Conservation (phyloP, 2,113 vertebrate species). For the Anarhynchus alexandrinus region DNA sequence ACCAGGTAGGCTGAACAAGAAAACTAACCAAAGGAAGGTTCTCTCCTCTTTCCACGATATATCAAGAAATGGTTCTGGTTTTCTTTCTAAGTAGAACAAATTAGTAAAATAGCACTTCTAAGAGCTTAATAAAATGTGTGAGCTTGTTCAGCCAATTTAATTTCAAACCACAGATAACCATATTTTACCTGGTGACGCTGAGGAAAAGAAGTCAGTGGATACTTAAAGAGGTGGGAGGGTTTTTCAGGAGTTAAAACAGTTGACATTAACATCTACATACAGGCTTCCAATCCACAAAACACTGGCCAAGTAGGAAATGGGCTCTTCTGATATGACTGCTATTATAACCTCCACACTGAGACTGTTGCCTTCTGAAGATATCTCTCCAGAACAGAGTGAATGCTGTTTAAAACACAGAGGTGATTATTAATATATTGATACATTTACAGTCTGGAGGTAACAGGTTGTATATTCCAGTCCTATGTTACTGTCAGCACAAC, state of each 20-base stretch:
- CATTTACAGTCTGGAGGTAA: neutral
- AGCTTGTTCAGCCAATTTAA: neutral
- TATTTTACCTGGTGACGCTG: neutral
- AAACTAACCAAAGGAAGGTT: neutral
- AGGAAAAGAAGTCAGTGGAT: neutral
- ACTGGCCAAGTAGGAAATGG: neutral
- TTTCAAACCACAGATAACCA: neutral
- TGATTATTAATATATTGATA: neutral
- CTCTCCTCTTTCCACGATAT: neutral
- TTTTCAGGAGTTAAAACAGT: neutral
- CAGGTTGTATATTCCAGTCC: neutral
- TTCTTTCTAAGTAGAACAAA: neutral
- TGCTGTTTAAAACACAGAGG: neutral
- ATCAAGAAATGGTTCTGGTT: neutral
- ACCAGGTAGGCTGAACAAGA: neutral
- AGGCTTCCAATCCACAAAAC: neutral
- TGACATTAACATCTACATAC: neutral
- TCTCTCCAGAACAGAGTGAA: neutral
- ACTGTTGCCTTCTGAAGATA: neutral
- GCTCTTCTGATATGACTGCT: neutral
- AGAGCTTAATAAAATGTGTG: neutral
- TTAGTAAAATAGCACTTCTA: neutral
- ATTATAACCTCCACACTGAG: neutral
- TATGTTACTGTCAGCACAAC: neutral
- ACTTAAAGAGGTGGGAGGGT: neutral